Percentiles rank a stretch among this genome's conserved stretches.
Conservation (phyloP, 1,140 invertebrate species). For the Popillia japonica region DNA sequence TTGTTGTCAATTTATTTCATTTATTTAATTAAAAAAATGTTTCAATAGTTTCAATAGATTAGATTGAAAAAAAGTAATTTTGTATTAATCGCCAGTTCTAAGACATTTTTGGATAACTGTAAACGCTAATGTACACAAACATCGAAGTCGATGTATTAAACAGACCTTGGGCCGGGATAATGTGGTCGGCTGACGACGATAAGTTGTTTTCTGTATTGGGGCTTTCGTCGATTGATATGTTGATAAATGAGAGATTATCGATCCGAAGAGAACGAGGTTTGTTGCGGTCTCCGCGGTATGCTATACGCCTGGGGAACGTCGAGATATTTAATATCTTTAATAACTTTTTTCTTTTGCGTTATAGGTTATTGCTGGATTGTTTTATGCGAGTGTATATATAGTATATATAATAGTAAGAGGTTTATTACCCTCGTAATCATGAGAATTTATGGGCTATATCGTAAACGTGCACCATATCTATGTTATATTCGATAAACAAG, state of each 20-base stretch:
- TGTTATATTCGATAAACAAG: too few species aligned
- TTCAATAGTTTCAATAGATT: too few species aligned
- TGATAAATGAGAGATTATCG: constrained; percentile 11
- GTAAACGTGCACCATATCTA: too few species aligned
- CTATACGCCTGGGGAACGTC: not conserved
- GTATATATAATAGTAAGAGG: not conserved
- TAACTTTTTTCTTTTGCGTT: not conserved
- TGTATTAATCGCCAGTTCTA: too few species aligned
- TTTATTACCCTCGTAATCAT: not conserved
- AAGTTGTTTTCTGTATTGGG: not conserved
- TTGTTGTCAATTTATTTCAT: too few species aligned
- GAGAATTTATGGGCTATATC: not conserved
- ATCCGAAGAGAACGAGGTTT: not conserved
- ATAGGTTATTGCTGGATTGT: not conserved
- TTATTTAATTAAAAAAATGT: too few species aligned
- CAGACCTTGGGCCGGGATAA: too few species aligned
- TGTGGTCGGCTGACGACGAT: too few species aligned
- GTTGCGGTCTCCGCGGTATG: not conserved
- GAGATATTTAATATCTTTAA: constrained; percentile 19
- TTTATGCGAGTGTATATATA: not conserved
- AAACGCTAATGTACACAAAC: too few species aligned
- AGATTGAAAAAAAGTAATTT: too few species aligned
- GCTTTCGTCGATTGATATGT: not conserved
- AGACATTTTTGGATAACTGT: too few species aligned
- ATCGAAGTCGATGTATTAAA: too few species aligned